Evolutionary conservation across 2,888 invertebrate genomes (phyloP), one percentile per base, ranked within the genome.

Genomic region (Diadegma fenestrale): DNA sequence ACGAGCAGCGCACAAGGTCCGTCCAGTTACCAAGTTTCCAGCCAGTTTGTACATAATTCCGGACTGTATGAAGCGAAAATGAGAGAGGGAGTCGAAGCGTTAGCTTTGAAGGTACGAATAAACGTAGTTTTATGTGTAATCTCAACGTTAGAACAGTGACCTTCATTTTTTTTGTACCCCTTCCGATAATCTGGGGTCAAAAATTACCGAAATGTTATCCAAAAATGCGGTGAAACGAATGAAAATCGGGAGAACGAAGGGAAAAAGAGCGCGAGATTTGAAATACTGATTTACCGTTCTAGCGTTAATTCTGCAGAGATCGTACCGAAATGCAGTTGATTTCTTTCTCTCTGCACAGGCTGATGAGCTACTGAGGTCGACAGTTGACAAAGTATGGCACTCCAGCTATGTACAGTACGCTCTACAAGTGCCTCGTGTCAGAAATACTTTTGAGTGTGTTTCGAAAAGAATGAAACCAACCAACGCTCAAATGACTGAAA

Each of bases 321-420:
- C 2, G 7, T n/a, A 8, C n/a, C 1, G n/a, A 7, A 8, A n/a
- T 51, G 48, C n/a, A 19, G 19, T 10, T 51, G 48, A 7, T 51
- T n/a, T 51, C 7, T 51, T 19, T 51, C 45, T 0, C n/a, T 51
- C n/a, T 4, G 7, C 19, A 51, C 5, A 51, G 48, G 48, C 48
- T 17, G 45, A 48, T 48, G 2, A 17, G 6, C 4, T 48, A 48
- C 4, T 48, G 45, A 48, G 45, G n/a, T 48, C 45, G 6, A 48
- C 45, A 2, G n/a, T 48, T n/a, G 45, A 48, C 1, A n/a, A n/a
- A 51, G 0, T 51, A 51, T n/a, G n/a, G 48, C 5, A 51, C 5
- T 51, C 48, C 48, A 51, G 48, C 48, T 51, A 51, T n/a, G n/a
- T 51, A 51, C 48, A 51, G n/a, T 51, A n/a, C 48, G 48, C 48